A percentile compares a stretch with the other conserved stretches of the same genome.
Conservation (phyloP, 1,140 invertebrate species). For the Drosophila pandora region DNA sequence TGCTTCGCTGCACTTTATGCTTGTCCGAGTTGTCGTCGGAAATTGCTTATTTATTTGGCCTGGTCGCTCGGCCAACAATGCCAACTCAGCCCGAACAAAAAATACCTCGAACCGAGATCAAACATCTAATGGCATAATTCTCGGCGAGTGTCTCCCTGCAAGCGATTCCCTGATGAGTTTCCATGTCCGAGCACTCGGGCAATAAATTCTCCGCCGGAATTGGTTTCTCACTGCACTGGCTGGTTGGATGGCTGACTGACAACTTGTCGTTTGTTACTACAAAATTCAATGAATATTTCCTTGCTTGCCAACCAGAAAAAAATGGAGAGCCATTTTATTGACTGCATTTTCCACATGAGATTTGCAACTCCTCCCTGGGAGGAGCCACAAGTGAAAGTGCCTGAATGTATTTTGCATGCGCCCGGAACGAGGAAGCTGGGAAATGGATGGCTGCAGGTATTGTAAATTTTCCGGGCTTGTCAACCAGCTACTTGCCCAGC, state of each 20-base stretch:
- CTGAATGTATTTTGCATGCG: conserved; percentile 54
- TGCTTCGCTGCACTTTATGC: conserved; percentile 66
- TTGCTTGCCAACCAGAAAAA: conserved; percentile 18
- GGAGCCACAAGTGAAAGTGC: conserved; percentile 50
- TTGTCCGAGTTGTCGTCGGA: conserved; percentile 41
- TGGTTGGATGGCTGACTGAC: conserved; percentile 59
- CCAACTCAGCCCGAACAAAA: conserved; percentile 1
- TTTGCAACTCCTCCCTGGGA: conserved; percentile 7
- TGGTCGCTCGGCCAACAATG: conserved; percentile 31
- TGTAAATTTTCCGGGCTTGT: conserved; percentile 57
- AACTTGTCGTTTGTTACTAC: conserved; percentile 71
- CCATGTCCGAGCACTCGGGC: conserved; percentile 23
- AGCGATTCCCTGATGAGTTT: conserved; percentile 28
- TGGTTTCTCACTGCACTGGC: conserved; percentile 24
- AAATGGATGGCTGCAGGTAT: conserved; percentile 34
- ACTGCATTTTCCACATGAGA: conserved; percentile 60
- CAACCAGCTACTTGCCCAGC: conserved; percentile 9
- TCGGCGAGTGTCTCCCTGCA: conserved; percentile 7
- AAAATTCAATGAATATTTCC: conserved; percentile 80
- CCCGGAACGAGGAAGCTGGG: conserved; percentile 6
- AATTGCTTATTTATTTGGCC: conserved; percentile 74
- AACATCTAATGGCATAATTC: conserved; percentile 52
- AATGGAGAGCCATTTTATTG: conserved; percentile 52
- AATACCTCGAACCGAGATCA: conserved; percentile 17
- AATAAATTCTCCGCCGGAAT: conserved; percentile 58